phyloP scores from a whole-genome alignment of 2,888 invertebrate genomes.

The Tachystola acroxantha region DNA sequence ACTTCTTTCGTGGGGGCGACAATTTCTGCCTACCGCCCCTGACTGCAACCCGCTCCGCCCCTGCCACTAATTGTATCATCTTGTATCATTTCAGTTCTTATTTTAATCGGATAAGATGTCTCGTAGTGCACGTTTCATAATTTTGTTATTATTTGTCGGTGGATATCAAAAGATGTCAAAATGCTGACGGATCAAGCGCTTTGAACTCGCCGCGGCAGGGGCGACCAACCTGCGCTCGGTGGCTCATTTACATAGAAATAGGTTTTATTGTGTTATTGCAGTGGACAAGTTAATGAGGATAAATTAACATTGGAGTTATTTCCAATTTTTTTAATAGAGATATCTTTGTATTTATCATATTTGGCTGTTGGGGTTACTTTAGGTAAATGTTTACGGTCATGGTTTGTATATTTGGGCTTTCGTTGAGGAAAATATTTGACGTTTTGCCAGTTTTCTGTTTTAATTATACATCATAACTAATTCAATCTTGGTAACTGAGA shows the following conservation, averaged over 20 bases:
- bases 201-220: slow-evolving; percentile 56
- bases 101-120: slow-evolving; percentile 15
- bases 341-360: background rate
- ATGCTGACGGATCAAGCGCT: slow-evolving; percentile 55
- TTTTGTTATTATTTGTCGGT: slow-evolving; percentile 68
- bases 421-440: no score
- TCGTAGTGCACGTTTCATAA: slow-evolving; percentile 30
- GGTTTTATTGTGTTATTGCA: slow-evolving; percentile 26
- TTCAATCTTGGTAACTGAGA: no score
- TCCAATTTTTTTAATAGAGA: slow-evolving; percentile 3
- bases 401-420: no score
- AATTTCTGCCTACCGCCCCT: no score
- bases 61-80: background rate
- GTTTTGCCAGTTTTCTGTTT: no score
- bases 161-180: slow-evolving; percentile 71
- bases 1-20: no score
- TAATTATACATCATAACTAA: no score
- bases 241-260: slow-evolving; percentile 57
- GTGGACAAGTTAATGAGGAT: slow-evolving; percentile 37
- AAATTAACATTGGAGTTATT: slow-evolving; percentile 29
- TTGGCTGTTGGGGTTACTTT: no score
- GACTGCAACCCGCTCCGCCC: background rate
- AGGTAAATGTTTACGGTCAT: no score
- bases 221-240: slow-evolving; percentile 31
- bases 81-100: slow-evolving; percentile 15